A percentile compares a stretch with the other conserved stretches of the same genome.
Evolutionary conservation across 1,140 invertebrate genomes (phyloP).

Genomic region (Bombyx mandarina): DNA sequence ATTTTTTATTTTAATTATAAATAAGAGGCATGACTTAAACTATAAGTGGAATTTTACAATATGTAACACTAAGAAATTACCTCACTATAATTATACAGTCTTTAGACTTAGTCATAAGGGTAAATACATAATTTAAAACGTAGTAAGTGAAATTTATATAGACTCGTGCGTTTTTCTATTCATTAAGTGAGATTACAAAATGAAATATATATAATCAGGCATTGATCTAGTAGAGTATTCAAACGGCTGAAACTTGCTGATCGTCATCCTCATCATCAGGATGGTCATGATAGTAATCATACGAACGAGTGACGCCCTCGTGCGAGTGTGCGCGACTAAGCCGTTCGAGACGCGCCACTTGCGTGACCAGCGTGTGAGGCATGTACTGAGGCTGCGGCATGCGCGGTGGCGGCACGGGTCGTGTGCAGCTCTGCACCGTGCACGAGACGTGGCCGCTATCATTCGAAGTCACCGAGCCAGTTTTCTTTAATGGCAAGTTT

Average conservation of each 20-base stretch:
- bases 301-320: conserved; percentile 82
- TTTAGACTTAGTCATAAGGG: conserved; percentile 63
- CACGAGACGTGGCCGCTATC: conserved; percentile 89
- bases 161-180: conserved; percentile 56
- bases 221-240: conserved; percentile 49
- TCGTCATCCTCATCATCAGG: conserved; percentile 79
- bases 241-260: conserved; percentile 70
- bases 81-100: conserved; percentile 67
- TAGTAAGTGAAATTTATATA: conserved; percentile 44
- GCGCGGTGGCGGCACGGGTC: conserved; percentile 72
- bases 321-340: conserved; percentile 88
- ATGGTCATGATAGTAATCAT: conserved; percentile 80
- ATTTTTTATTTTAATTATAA: conserved; percentile 50
- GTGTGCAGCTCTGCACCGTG: conserved; percentile 59
- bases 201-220: conserved; percentile 64
- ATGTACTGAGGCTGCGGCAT: conserved; percentile 80
- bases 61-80: conserved; percentile 62
- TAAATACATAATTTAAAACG: conserved; percentile 54
- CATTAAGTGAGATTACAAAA: conserved; percentile 67
- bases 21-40: conserved; percentile 56
- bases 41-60: conserved; percentile 53
- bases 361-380: conserved; percentile 76
- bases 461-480: conserved; percentile 87
- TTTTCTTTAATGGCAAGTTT: conserved; percentile 90
- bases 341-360: conserved; percentile 82